These are phyloP conservation scores for Darevskia mixta DNA, from an alignment of 2,797 vertebrate genomes.

Conservation along the genomic window DNA sequence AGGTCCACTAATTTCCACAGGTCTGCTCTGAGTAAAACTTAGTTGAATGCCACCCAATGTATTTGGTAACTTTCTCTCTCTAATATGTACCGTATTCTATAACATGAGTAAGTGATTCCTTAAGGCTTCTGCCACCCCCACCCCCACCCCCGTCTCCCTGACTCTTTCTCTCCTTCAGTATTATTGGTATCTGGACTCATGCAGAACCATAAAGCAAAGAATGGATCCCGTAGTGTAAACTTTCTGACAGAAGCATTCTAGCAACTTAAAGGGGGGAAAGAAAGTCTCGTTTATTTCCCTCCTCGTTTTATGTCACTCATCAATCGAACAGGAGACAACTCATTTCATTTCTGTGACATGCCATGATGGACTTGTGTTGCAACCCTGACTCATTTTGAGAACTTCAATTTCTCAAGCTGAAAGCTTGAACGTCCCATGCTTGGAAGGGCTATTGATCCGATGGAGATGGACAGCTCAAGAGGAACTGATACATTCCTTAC, in stretches of 20 bases:
- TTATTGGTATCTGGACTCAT: conserved; percentile 49
- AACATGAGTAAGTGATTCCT: background rate
- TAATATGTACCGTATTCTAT: background rate
- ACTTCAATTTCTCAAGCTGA: conserved; percentile 87
- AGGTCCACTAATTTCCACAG: too few species aligned
- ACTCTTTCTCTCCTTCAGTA: background rate
- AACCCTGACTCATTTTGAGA: conserved; percentile 87
- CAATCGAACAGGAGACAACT: conserved; percentile 95
- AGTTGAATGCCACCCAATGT: too few species aligned
- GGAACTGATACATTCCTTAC: conserved; percentile 83
- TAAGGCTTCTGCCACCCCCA: background rate
- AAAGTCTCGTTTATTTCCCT: conserved; percentile 80
- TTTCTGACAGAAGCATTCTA: conserved; percentile 87
- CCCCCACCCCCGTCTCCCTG: background rate
- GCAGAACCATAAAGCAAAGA: conserved; percentile 75
- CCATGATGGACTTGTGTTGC: conserved; percentile 92
- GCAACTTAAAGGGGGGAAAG: conserved; percentile 79
- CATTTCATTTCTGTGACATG: conserved; percentile 94
- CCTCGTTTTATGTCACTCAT: conserved; percentile 89
- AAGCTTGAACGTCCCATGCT: conserved; percentile 86
- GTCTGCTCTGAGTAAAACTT: too few species aligned
- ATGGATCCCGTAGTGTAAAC: conserved; percentile 80
- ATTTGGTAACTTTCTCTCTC: background rate
- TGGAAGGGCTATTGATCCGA: conserved; percentile 93
- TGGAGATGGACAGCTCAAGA: conserved; percentile 84